A percentile compares a stretch with the other conserved stretches of the same genome.
These are phyloP conservation scores for Brachionus paranguensis DNA, from an alignment of 1,140 invertebrate species.

Conservation along the genomic window DNA sequence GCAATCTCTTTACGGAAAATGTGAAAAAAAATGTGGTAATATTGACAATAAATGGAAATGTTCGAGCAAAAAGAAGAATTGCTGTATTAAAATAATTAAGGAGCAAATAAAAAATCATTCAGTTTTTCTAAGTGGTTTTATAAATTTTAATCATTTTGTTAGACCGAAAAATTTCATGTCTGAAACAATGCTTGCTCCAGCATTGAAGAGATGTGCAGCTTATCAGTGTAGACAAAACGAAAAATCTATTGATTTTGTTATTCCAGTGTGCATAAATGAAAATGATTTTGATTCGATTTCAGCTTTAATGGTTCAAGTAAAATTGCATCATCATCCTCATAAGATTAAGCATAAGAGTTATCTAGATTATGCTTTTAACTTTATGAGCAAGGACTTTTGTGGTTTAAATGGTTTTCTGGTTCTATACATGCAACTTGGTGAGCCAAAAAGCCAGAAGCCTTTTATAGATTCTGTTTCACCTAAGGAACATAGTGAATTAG, in stretches of 20 bases:
- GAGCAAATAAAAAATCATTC: background rate
- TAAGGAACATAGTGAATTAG: background rate
- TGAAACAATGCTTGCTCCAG: background rate
- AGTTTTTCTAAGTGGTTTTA: background rate
- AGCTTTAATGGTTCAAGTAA: background rate
- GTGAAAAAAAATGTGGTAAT: background rate
- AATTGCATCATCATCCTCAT: background rate
- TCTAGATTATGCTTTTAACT: background rate
- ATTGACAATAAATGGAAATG: background rate
- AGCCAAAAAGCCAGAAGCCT: background rate
- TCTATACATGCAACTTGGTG: background rate
- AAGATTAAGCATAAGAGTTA: background rate
- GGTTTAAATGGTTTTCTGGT: background rate
- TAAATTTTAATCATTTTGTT: conserved; percentile 13
- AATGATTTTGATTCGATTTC: background rate
- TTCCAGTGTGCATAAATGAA: background rate
- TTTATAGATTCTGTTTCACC: background rate
- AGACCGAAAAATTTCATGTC: background rate
- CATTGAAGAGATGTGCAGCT: background rate
- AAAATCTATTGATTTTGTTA: background rate
- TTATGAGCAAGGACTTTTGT: background rate
- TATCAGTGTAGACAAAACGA: background rate
- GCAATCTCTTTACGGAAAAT: background rate
- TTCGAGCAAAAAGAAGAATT: background rate
- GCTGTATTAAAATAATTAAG: background rate